A percentile compares a stretch with the other conserved stretches of the same genome.
Evolutionary conservation across 2,113 vertebrate species (phyloP).

Genomic region (Indri indri): DNA sequence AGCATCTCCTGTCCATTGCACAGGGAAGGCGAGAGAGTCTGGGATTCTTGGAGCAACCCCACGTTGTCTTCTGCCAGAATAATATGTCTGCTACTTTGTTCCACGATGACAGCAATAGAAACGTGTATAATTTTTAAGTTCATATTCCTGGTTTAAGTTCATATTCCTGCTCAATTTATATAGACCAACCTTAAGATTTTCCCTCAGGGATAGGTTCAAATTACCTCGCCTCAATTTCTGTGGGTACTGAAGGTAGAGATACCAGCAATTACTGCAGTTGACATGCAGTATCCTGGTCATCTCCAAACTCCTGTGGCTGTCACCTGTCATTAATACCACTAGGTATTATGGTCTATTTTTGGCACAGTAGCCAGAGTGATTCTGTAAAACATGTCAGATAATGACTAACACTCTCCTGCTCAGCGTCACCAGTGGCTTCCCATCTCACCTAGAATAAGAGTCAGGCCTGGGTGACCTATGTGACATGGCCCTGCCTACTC

Average conservation of each 20-base stretch:
- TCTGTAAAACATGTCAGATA: not conserved
- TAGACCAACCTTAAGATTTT: not conserved
- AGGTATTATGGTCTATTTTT: not conserved
- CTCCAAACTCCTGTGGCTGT: not conserved
- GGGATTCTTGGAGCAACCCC: not conserved
- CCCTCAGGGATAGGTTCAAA: not conserved
- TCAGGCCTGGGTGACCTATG: not conserved
- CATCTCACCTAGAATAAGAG: not conserved
- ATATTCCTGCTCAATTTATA: not conserved
- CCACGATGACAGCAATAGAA: not conserved
- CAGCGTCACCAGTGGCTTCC: not conserved
- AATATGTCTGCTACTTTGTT: constrained; percentile 12
- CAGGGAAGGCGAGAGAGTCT: not conserved
- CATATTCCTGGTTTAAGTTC: not conserved
- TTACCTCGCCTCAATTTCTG: not conserved
- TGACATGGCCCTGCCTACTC: not conserved
- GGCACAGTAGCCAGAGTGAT: not conserved
- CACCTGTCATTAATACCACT: not conserved
- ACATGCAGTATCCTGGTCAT: not conserved
- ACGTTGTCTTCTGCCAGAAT: not conserved
- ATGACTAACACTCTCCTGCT: not conserved
- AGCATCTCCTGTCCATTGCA: not conserved
- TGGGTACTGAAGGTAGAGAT: not conserved
- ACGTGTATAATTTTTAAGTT: not conserved
- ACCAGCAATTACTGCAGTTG: not conserved